Evolutionary conservation across 2,797 vertebrate genomes (phyloP), one percentile per base, ranked within the genome.

Genomic region (Sibirionetta formosa): DNA sequence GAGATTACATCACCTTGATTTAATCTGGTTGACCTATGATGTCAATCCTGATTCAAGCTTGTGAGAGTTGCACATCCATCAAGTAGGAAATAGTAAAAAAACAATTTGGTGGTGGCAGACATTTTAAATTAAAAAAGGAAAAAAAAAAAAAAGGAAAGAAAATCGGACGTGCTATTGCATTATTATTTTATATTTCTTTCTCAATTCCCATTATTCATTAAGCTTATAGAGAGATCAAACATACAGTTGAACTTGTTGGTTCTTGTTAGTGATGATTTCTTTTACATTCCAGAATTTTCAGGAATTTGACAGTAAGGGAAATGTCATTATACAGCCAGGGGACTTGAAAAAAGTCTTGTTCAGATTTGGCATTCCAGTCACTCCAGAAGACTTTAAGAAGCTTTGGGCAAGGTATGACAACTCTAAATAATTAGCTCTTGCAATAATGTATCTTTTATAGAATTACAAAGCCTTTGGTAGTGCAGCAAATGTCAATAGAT

Each of bases 391-490:
- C 61, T 98, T 98, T 76, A 98, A 98, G 88, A 98, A 98, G 96
- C 97, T 99, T 35, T 99, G 98, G 98, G 60, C 84, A 72, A 97
- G 97, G 98, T 98, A 95, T 95, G 97, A 38, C 50, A 78, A 19
- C 11, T 57, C 61, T 64, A 65, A 40, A 53, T 71, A 16, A 76
- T 73, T 44, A 51, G 31, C 40, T 61, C 26, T 54, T 78, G 19
- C 51, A 64, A 50, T 69, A 89, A 84, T 81, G 42, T 42, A 88
- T 82, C 66, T 90, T 94, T 73, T 84, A 88, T 73, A 53, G 64
- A 33, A 90, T 94, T 91, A 88, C 33, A 53, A 63, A 91, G 31
- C 31, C 82, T 88, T 76, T 40, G 66, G 40, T 24, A 72, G 65
- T 15, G 35, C 46, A 42, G 38, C 0, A 24, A 70, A 93, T 93